Percentiles rank a stretch among this genome's conserved stretches.
Conservation (phyloP, 2,113 vertebrate genomes). For the Pholis gunnellus region DNA sequence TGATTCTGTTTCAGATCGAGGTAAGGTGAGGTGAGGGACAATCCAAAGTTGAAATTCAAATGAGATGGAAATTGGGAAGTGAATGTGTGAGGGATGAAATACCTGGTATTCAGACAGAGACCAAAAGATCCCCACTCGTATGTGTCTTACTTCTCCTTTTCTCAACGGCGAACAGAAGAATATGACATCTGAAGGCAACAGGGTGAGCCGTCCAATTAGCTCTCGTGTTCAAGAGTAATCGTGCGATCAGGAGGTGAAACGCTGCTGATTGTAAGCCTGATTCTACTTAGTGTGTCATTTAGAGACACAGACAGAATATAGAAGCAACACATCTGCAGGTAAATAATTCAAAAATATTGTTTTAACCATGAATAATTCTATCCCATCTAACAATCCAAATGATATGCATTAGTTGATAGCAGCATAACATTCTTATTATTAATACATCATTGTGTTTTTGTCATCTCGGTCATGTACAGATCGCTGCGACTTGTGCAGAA, state of each 20-base stretch:
- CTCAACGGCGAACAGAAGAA: slow-evolving; percentile 16
- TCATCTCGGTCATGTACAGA: neutral
- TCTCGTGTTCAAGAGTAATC: neutral
- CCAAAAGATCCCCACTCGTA: neutral
- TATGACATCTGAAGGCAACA: neutral
- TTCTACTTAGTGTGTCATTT: neutral
- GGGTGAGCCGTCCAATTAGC: neutral
- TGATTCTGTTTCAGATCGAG: slow-evolving; percentile 20
- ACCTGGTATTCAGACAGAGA: neutral
- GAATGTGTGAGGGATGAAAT: slow-evolving; percentile 6
- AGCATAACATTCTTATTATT: neutral
- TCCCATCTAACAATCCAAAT: neutral
- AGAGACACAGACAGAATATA: neutral
- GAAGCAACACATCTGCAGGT: neutral
- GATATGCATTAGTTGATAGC: neutral
- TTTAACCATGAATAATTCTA: neutral
- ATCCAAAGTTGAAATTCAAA: slow-evolving; percentile 14
- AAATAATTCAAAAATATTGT: neutral
- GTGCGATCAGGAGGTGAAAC: neutral
- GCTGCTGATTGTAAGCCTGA: neutral
- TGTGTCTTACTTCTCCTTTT: neutral
- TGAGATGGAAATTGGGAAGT: neutral
- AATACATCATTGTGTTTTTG: neutral
- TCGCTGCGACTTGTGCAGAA: neutral
- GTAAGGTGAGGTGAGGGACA: slow-evolving; percentile 25